Base-by-base conservation (phyloP, 2,888 invertebrate genomes). In the Augiades crinisus region DNA sequence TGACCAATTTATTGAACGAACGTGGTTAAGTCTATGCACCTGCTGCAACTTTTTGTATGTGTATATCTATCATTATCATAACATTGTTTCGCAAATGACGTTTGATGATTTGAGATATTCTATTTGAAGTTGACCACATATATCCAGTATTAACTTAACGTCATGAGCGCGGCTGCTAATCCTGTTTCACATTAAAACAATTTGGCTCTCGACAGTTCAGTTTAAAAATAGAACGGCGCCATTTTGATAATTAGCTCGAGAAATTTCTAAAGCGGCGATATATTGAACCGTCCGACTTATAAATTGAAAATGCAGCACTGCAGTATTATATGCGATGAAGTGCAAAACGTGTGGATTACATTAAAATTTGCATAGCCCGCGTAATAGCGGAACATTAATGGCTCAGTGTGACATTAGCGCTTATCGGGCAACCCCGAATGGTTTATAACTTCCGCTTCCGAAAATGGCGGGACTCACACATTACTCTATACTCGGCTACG, bases 381-480 rank as follows among this genome's bases (percentile, higher is more conserved):
- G 54, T 58, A 60, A 61, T 62, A 55, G 55, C 50, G 44, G 52
- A 43, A 49, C 62, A 65, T 70, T 65, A 69, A 58, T 61, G 62
- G 57, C 62, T 59, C 52, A 53, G 59, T 57, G 50, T 61, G 59
- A 66, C 69, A 67, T 69, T 67, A 68, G 62, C 55, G 61, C 67
- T 69, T 70, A 70, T 70, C 69, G 64, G 62, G 47, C 55, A 52
- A 55, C 55, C 57, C 58, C 61, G 63, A 62, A 65, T 70, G 68
- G 63, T 72, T 70, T 70, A 70, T 70, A 63, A 53, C 65, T 69
- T 71, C 70, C 66, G 63, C 45, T 70, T 67, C 69, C 70, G 57
- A 53, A 60, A 54, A 55, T 56, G 53, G 44, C 56, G 54, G 38
- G 52, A 47, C 37, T 36, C 45, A 53, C 37, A 55, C 50, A 56